Base-by-base conservation (phyloP, 2,797 vertebrate genomes). In the Mastacembelus armatus region DNA sequence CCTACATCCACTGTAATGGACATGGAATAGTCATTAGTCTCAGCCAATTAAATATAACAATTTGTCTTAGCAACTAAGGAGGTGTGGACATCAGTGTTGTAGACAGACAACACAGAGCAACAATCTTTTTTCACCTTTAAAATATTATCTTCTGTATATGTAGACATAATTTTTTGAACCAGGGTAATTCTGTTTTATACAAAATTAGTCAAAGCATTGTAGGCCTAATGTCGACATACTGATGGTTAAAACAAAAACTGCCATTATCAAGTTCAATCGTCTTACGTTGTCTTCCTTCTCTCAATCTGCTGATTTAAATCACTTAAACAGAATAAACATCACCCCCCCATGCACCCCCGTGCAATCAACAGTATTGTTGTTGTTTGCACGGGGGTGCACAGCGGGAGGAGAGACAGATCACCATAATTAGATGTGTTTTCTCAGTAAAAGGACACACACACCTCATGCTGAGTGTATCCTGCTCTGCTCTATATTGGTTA, bases 371-470 rank as follows among this genome's bases (percentile, higher is more conserved):
- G 49, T 33, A 40, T 58, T 69, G 62, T 64, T 80, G 71, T 70
- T 74, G 66, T 71, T 74, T 72, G 63, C 50, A 64, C 68, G 6
- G 24, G 54, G 42, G 66, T 68, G 57, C 59, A 2, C 80, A 71
- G 83, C 44, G n/a, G 80, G 82, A 72, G 85, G 38, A 57, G 57
- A 24, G 55, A 79, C 43, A 42, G 70, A 77, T 58, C 56, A 22
- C 78, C 75, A 80, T 71, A 81, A 85, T 85, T 80, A 81, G 83
- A 88, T 50, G 48, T 66, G 81, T 85, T 87, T 81, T 64, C 75
- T 79, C 81, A 62, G 81, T 14, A 47, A 71, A 84, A 70, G 27
- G 54, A 62, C 60, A 51, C 57, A 43, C 35, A 35, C 43, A 36
- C 27, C 10, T 3, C 55, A 58, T 9, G 15, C 65, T 62, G 52